Conservation (phyloP, 2,113 vertebrate species). For the Sterrhoptilus dennistouni region DNA sequence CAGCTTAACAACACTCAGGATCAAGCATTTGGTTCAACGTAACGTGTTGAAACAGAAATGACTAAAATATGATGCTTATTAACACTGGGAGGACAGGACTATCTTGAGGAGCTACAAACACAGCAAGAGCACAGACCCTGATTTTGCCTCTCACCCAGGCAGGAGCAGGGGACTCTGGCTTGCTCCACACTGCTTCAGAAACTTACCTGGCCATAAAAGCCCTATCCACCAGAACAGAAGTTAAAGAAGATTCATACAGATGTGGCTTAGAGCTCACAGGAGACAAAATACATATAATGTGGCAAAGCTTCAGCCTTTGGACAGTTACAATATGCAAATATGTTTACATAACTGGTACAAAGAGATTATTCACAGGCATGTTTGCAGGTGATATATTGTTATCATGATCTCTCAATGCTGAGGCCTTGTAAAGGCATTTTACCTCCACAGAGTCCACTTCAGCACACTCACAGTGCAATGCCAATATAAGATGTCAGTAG, state of each 20-base stretch:
- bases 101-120: not conserved
- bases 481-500: not conserved
- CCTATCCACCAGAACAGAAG: not conserved
- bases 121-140: not conserved
- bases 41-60: accelerated
- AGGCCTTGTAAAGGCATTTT: not conserved
- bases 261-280: not conserved
- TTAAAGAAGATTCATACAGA: not conserved
- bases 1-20: not conserved
- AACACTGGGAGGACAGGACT: not conserved
- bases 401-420: not conserved
- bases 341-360: not conserved
- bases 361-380: not conserved
- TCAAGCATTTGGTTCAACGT: not conserved
- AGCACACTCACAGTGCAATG: not conserved
- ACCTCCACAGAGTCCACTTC: not conserved
- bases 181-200: not conserved
- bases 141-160: not conserved
- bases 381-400: not conserved
- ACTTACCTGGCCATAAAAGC: not conserved
- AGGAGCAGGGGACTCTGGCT: not conserved
- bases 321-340: not conserved
- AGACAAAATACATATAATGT: not conserved
- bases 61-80: not conserved
- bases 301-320: not conserved